A percentile compares a stretch with the other conserved stretches of the same genome.
phyloP scores from a whole-genome alignment of 2,113 vertebrate genomes.

The Rhinoderma darwinii region DNA sequence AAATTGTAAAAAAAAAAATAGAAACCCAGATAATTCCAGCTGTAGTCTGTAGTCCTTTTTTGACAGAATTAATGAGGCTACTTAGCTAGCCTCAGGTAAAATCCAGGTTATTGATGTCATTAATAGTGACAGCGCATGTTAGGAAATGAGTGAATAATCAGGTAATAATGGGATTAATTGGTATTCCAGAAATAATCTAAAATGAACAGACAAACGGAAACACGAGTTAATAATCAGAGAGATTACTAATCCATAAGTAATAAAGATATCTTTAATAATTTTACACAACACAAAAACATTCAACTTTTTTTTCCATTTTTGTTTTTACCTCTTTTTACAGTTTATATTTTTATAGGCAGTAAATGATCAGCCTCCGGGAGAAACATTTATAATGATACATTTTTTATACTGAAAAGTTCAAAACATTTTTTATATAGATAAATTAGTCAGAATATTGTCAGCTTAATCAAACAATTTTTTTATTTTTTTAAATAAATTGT shows the following conservation, averaged over 20 bases:
- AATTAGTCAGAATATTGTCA: no score
- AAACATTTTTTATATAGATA: no score
- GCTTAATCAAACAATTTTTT: no score
- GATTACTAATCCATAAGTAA: background rate
- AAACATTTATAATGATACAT: no score
- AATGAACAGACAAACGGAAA: constrained; percentile 22
- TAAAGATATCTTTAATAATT: background rate
- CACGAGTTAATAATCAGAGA: constrained; percentile 11
- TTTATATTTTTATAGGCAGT: no score
- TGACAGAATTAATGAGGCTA: constrained; percentile 76
- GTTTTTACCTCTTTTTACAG: background rate
- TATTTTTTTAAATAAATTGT: no score
- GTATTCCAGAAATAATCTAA: constrained; percentile 62
- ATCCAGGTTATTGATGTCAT: constrained; percentile 72
- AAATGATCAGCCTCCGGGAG: no score
- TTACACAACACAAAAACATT: background rate
- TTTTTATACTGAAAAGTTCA: no score
- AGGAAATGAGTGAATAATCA: constrained; percentile 73
- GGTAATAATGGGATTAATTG: constrained; percentile 79
- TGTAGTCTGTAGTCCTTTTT: constrained; percentile 45
- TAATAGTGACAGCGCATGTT: constrained; percentile 69
- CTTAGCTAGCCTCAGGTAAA: constrained; percentile 70
- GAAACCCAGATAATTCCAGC: constrained; percentile 19
- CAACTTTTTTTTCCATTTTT: background rate
- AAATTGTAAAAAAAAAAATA: background rate